Conservation (phyloP, 2,113 vertebrate genomes). For the Canis aureus region DNA sequence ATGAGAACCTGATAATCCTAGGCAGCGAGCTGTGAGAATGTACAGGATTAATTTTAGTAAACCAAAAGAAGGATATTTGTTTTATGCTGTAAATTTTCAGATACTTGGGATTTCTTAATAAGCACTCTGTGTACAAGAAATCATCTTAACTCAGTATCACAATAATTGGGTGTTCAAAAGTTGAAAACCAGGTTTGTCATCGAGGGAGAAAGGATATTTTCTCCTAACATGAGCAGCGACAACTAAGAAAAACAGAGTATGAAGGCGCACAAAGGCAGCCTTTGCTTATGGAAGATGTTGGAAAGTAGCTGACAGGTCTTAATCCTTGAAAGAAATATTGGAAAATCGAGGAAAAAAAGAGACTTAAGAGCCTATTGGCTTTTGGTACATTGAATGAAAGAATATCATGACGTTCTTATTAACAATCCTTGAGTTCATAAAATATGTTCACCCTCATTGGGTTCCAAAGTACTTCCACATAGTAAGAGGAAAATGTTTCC, state of each 20-base stretch:
- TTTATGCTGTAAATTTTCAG: constrained; percentile 21
- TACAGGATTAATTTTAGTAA: constrained; percentile 38
- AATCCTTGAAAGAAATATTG: not conserved
- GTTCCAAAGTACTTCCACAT: not conserved
- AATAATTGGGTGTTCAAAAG: not conserved
- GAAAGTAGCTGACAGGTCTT: not conserved
- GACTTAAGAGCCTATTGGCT: not conserved
- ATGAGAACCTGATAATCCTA: not conserved
- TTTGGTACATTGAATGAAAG: not conserved
- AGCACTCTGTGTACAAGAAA: not conserved
- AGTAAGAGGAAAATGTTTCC: not conserved
- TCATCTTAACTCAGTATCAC: not conserved
- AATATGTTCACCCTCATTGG: not conserved
- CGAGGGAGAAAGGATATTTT: not conserved
- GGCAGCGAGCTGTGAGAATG: not conserved
- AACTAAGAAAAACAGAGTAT: not conserved
- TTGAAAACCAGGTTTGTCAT: constrained; percentile 30
- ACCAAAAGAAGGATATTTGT: not conserved
- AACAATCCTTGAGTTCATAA: not conserved
- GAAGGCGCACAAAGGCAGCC: not conserved
- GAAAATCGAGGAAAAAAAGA: not conserved
- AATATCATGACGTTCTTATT: not conserved
- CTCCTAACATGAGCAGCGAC: not conserved
- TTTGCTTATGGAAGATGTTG: not conserved
- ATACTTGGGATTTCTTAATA: constrained; percentile 28